Percentiles rank a stretch among this genome's conserved stretches.
phyloP scores from a whole-genome alignment of 2,113 vertebrate genomes.

The Elaphurus davidianus region DNA sequence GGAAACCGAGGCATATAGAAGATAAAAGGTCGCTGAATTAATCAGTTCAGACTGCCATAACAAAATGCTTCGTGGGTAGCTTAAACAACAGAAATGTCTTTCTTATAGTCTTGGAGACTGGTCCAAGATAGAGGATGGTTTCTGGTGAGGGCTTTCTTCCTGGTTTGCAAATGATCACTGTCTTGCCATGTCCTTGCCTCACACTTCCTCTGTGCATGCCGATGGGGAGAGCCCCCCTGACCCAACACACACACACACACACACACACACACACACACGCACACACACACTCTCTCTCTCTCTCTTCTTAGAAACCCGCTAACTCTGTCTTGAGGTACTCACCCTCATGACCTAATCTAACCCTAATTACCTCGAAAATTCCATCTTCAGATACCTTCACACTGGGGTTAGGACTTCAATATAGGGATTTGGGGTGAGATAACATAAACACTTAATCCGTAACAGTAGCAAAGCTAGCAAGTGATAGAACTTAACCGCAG shows the following conservation, averaged over 20 bases:
- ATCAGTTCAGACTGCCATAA: not conserved
- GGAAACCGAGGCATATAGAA: not conserved
- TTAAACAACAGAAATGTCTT: not conserved
- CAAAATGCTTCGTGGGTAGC: not conserved
- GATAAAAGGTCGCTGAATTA: not conserved
- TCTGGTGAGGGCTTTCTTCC: not conserved
- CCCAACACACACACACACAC: too few relatives aligned
- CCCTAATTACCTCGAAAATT: not conserved
- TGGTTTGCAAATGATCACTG: not conserved
- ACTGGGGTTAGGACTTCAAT: not conserved
- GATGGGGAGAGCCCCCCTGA: not conserved
- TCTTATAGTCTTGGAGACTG: not conserved
- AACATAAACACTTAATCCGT: too few relatives aligned
- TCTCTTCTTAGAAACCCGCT: not conserved
- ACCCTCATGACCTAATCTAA: not conserved
- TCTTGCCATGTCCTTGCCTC: not conserved
- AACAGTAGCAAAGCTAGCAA: not conserved
- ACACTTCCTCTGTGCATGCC: not conserved
- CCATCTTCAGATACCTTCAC: not conserved
- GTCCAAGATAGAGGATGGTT: not conserved
- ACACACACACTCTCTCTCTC: not conserved
- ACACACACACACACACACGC: not conserved
- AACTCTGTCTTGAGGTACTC: not conserved
- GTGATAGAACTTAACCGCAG: not conserved
- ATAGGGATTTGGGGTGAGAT: too few relatives aligned